Percentiles rank a stretch among this genome's conserved stretches.
phyloP scores from a whole-genome alignment of 1,140 invertebrate species.

The Bicyclus anynana region DNA sequence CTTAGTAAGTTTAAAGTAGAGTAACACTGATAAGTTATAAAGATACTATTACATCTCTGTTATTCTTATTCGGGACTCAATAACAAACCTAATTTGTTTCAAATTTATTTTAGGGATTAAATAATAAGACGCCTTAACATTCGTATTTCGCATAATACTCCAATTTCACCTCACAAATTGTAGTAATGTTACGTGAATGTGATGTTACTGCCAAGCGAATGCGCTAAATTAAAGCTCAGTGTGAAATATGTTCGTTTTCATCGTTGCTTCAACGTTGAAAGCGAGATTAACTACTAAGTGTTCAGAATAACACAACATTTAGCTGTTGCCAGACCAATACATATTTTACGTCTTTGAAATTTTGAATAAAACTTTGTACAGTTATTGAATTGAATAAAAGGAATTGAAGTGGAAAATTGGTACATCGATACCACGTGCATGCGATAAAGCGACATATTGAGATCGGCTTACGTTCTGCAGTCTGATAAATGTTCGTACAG shows the following conservation, averaged over 20 bases:
- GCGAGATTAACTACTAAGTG: not conserved
- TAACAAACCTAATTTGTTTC: too few relatives aligned
- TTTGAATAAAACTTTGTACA: not conserved
- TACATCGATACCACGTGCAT: not conserved
- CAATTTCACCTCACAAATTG: too few relatives aligned
- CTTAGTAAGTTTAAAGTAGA: too few relatives aligned
- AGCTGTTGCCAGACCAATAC: not conserved
- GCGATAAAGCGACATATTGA: conserved; percentile 1
- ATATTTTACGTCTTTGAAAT: not conserved
- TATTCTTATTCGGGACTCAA: too few relatives aligned
- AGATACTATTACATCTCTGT: too few relatives aligned
- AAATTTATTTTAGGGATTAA: too few relatives aligned
- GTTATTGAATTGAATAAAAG: not conserved
- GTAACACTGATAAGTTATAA: too few relatives aligned
- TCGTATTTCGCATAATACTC: too few relatives aligned
- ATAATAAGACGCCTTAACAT: too few relatives aligned
- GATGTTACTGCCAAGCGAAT: too few relatives aligned
- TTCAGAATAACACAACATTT: not conserved
- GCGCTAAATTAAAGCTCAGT: too few relatives aligned
- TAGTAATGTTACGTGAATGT: too few relatives aligned
- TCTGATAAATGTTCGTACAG: not conserved
- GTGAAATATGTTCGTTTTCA: not conserved
- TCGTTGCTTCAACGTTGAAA: not conserved
- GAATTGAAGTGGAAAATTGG: not conserved
- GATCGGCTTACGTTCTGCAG: not conserved